These are phyloP conservation scores for Spea multiplicata DNA, from an alignment of 2,113 vertebrate species.

Conservation along the genomic window DNA sequence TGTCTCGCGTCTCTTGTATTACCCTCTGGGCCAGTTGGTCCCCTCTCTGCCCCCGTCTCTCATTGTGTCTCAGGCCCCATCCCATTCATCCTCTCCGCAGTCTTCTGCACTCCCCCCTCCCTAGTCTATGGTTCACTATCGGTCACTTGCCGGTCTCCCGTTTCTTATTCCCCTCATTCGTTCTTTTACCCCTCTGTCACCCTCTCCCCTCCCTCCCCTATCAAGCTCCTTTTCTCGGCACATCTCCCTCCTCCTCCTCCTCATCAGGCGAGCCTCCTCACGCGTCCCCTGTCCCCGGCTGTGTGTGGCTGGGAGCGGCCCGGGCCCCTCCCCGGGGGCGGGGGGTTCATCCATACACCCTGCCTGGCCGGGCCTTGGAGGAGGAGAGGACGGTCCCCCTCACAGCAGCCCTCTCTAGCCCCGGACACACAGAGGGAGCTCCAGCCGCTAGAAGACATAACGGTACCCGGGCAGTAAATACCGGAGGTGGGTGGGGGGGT, in stretches of 20 bases:
- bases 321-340: constrained; percentile 2
- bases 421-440: neutral
- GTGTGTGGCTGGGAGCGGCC: constrained; percentile 34
- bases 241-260: neutral
- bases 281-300: constrained; percentile 35
- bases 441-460: constrained; percentile 1
- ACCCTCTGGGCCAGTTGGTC: no score
- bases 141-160: neutral
- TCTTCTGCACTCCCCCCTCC: neutral
- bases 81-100: neutral
- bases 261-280: constrained; percentile 42
- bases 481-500: neutral
- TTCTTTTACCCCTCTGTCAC: neutral
- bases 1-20: no score
- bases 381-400: constrained; percentile 7
- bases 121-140: neutral
- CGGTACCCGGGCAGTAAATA: constrained; percentile 10
- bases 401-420: neutral
- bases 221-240: neutral
- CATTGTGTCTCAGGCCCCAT: neutral
- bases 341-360: neutral
- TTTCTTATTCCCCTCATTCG: neutral
- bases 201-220: neutral
- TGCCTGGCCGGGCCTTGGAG: constrained; percentile 13
- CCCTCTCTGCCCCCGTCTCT: no score